Conservation (phyloP, 2,113 vertebrate species). For the Sterrhoptilus dennistouni region DNA sequence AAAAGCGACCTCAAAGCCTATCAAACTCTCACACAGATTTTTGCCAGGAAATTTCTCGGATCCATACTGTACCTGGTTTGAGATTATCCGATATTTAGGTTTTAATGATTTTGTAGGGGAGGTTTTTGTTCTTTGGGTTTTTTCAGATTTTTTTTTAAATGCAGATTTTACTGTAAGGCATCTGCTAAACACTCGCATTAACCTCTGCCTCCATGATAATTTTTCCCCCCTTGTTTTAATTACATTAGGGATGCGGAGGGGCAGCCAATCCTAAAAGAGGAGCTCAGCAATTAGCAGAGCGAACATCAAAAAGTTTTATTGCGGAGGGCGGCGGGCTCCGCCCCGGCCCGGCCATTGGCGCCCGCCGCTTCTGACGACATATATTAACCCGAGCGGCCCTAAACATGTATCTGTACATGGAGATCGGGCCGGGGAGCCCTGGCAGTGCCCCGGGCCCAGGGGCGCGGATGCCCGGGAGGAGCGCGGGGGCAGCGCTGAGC, state of each 20-base stretch:
- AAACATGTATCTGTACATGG: conserved; percentile 90
- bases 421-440: conserved; percentile 76
- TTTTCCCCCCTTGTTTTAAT: conserved; percentile 74
- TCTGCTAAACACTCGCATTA: conserved; percentile 79
- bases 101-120: neutral
- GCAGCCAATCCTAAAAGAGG: conserved; percentile 81
- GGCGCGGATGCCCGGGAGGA: neutral
- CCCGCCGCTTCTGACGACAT: conserved; percentile 82
- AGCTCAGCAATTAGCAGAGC: conserved; percentile 78
- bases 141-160: neutral
- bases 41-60: neutral
- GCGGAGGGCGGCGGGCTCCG: conserved; percentile 64
- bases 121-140: neutral
- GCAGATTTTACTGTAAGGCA: conserved; percentile 68
- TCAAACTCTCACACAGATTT: neutral
- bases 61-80: conserved; percentile 71
- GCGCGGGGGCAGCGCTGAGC: too few relatives aligned
- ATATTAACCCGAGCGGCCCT: conserved; percentile 87
- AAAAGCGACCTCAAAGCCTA: neutral
- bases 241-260: conserved; percentile 73
- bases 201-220: conserved; percentile 75
- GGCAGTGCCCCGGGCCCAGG: conserved; percentile 31
- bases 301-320: conserved; percentile 83
- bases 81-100: conserved; percentile 59
- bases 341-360: conserved; percentile 78